A percentile compares a stretch with the other conserved stretches of the same genome.
These are phyloP conservation scores for Trochalopteron elliotii DNA, from an alignment of 2,113 vertebrate species.

Conservation along the genomic window DNA sequence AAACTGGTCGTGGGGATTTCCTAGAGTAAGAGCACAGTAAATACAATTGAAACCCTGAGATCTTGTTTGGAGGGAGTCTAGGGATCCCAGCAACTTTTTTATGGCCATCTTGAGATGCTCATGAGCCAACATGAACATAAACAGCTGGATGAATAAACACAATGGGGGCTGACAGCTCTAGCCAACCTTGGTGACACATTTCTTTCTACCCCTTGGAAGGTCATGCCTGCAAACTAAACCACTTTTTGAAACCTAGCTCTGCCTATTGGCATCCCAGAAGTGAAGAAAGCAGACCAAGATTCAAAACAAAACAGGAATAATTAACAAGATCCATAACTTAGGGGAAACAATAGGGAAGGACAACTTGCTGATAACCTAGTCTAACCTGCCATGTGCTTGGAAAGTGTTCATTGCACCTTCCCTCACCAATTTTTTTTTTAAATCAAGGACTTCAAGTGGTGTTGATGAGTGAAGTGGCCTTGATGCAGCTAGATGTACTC, in stretches of 20 bases:
- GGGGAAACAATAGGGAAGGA: slow-evolving; percentile 18
- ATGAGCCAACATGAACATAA: not conserved
- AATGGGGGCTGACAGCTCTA: not conserved
- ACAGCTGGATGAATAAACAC: not conserved
- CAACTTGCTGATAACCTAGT: not conserved
- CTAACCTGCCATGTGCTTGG: not conserved
- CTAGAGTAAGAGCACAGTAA: not conserved
- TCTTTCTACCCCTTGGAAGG: slow-evolving; percentile 13
- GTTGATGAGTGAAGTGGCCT: not conserved
- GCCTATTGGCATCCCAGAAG: slow-evolving; percentile 17
- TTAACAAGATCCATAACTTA: not conserved
- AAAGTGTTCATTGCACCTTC: not conserved
- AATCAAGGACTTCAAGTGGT: not conserved
- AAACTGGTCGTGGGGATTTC: not conserved
- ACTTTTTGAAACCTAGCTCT: not conserved
- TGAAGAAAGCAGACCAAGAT: slow-evolving; percentile 29
- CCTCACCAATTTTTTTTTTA: not conserved
- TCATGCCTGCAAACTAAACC: not conserved
- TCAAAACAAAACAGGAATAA: not conserved
- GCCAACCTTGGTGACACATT: not conserved
- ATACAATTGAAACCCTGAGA: not conserved
- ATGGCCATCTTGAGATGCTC: not conserved
- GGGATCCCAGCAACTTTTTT: not conserved
- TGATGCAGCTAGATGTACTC: not conserved
- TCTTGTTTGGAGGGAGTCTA: not conserved